Base-by-base conservation (phyloP, 2,113 vertebrate genomes). In the Oceanites oceanicus region DNA sequence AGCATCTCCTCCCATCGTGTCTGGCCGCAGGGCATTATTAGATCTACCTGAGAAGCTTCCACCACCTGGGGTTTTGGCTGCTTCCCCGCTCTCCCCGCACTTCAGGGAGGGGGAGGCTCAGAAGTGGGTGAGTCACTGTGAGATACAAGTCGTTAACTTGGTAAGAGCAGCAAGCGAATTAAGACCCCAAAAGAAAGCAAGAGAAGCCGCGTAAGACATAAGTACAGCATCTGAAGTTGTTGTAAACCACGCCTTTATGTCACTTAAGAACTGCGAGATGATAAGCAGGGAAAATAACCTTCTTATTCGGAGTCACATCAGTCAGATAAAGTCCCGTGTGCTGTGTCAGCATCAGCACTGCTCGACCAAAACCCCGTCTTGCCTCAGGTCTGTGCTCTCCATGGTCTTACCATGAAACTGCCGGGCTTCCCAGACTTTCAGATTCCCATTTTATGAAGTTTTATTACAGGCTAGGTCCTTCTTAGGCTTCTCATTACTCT, bases 21-120 rank as follows among this genome's bases (percentile, higher is more conserved):
- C 62, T 92, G 81, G 30, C 81, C 27, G 7, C 52, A 83, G 86
- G 56, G 65, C 17, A 6, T 72, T 90, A 62, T 86, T 77, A 76
- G 92, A 94, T 94, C 49, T 71, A 38, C 73, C 90, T 55, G 47
- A 91, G 83, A 92, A 92, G 10, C 27, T 92, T 88, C 65, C 71
- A 89, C 52, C 59, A 53, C 62, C 65, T 5, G 1, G 72, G 30
- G 2, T 66, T 79, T 88, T 63, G 36, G 66, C 65, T 85, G 62
- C 36, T 15, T 68, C 15, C 80, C 67, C 32, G 2, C 38, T 95
- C 40, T 93, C 76, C 88, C 65, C 12, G 6, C 50, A 49, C 76
- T 45, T 65, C 4, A 3, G 40, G 76, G 59, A 94, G 15, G 67
- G 26, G 59, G 87, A 55, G 34, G 78, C 52, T 90, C 65, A 62